A percentile compares a stretch with the other conserved stretches of the same genome.
phyloP scores from a whole-genome alignment of 2,888 invertebrate species.

The Leptothorax acervorum region DNA sequence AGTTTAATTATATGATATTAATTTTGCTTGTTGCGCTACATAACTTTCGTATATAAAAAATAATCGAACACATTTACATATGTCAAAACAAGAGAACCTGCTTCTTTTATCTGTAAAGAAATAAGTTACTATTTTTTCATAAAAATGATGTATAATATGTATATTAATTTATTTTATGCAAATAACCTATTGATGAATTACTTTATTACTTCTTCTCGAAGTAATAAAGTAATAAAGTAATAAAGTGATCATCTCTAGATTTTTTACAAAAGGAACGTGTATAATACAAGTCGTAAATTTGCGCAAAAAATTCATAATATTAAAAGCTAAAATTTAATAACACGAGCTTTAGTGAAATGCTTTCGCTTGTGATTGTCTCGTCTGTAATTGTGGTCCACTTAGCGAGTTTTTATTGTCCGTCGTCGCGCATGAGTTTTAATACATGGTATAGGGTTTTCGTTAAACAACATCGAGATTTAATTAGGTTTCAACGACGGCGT shows the following conservation, averaged over 20 bases:
- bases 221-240: not conserved
- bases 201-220: not conserved
- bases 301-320: not conserved
- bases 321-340: slow-evolving; percentile 45
- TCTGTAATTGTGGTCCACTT: slow-evolving; percentile 43
- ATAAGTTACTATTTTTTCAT: not conserved
- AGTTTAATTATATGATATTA: not conserved
- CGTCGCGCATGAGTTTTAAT: slow-evolving; percentile 16
- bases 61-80: not conserved
- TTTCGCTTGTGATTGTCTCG: slow-evolving; percentile 26
- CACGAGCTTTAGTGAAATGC: slow-evolving; percentile 29
- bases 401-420: slow-evolving; percentile 32
- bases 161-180: slow-evolving; percentile 1
- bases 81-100: not conserved
- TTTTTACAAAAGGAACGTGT: not conserved
- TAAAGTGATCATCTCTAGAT: not conserved
- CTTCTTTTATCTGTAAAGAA: not conserved
- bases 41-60: not conserved
- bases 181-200: not conserved
- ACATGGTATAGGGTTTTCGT: slow-evolving; percentile 1
- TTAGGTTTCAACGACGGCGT: slow-evolving; percentile 22
- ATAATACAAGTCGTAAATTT: not conserved
- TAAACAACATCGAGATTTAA: slow-evolving; percentile 50
- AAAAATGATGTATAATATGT: not conserved
- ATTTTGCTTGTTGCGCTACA: not conserved